Evolutionary conservation across 2,113 vertebrate genomes (phyloP).

Genomic region (Saguinus midas): DNA sequence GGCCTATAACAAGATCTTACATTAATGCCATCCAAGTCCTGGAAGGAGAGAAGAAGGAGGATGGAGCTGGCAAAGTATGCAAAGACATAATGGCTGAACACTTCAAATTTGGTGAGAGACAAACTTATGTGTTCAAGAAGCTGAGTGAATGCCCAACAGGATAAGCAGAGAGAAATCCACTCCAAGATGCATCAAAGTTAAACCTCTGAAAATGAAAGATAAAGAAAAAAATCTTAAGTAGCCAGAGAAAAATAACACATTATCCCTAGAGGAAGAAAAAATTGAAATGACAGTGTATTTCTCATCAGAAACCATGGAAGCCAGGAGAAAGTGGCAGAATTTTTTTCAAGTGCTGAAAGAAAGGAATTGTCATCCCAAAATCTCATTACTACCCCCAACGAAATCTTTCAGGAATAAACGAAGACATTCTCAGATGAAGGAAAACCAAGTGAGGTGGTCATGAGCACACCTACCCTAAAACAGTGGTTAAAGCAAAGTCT

Average conservation of each 20-base stretch:
- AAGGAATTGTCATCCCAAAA: background rate
- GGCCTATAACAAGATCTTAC: background rate
- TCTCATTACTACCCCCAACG: too few species aligned
- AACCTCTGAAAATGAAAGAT: background rate
- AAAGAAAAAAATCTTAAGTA: background rate
- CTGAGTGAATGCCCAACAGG: background rate
- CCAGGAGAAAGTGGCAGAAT: background rate
- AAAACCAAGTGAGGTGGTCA: background rate
- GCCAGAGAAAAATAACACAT: background rate
- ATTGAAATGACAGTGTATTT: background rate
- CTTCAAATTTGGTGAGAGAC: background rate
- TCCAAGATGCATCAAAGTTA: background rate
- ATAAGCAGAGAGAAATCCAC: background rate
- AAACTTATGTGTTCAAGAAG: background rate
- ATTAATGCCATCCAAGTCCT: background rate
- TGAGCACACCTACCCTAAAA: background rate
- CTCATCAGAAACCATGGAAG: background rate
- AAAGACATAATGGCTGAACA: background rate
- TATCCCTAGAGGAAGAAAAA: background rate
- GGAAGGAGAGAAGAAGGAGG: background rate
- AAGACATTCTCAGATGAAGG: background rate
- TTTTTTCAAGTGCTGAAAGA: background rate
- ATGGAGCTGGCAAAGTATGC: too few species aligned
- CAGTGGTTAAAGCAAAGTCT: background rate
- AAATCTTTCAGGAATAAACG: background rate